phyloP scores from a whole-genome alignment of 2,888 invertebrate species.

The Tribolium freemani region DNA sequence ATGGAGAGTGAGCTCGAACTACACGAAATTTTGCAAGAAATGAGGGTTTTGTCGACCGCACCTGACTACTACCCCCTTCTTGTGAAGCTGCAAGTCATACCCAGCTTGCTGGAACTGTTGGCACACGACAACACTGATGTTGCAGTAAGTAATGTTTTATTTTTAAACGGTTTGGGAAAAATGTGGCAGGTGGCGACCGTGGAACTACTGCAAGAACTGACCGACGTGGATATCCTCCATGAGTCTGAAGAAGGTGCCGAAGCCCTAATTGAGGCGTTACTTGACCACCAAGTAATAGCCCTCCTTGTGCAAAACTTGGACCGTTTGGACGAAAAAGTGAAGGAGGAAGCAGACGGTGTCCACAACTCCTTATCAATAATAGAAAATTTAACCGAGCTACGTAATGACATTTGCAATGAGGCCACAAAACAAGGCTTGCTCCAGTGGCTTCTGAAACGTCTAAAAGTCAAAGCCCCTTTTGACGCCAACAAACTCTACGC shows the following conservation, averaged over 20 bases:
- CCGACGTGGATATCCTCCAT: slow-evolving; percentile 95
- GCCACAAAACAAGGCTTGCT: slow-evolving; percentile 92
- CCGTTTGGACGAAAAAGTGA: slow-evolving; percentile 91
- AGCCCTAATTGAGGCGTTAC: slow-evolving; percentile 86
- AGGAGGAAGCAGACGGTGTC: slow-evolving; percentile 96
- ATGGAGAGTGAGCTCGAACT: slow-evolving; percentile 93
- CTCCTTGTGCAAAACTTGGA: slow-evolving; percentile 93
- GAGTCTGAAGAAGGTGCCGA: slow-evolving; percentile 94
- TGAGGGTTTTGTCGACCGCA: slow-evolving; percentile 94
- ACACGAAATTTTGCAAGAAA: slow-evolving; percentile 85
- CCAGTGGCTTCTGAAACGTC: slow-evolving; percentile 91
- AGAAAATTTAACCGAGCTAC: slow-evolving; percentile 95
- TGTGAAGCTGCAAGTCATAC: slow-evolving; percentile 90
- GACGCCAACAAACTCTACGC: slow-evolving; percentile 96
- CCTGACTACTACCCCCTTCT: slow-evolving; percentile 95
- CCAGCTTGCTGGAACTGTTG: slow-evolving; percentile 91
- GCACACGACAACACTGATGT: slow-evolving; percentile 98
- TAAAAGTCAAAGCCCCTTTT: slow-evolving; percentile 90
- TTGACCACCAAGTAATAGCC: slow-evolving; percentile 89
- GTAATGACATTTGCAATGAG: slow-evolving; percentile 85
- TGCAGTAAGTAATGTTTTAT: slow-evolving; percentile 65
- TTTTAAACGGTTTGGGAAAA: too few relatives aligned
- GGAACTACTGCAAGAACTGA: slow-evolving; percentile 84
- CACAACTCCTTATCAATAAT: slow-evolving; percentile 91
- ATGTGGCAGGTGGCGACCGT: slow-evolving; percentile 67